Evolutionary conservation across 1,140 invertebrate species (phyloP), one percentile per base, ranked within the genome.

Genomic region (Lutraria rhynchaena): DNA sequence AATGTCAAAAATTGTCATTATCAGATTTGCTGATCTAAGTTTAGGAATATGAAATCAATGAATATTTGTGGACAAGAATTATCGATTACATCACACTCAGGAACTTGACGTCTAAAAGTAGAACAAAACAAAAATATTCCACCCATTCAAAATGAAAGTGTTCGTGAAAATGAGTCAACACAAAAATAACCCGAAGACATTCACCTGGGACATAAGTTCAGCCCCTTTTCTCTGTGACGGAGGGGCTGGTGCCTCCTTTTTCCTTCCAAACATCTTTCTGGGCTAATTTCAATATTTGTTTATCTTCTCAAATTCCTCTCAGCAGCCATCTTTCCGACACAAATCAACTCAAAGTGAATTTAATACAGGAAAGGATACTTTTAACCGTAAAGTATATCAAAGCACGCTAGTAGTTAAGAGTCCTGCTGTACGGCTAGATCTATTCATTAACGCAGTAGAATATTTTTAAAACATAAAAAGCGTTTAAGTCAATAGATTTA

Each of bases 201-300:
- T 70, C 57, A 89, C 88, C 86, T 89, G 88, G 61, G 87, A 87
- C 83, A 87, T 88, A 29, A 89, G 71, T 11, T 77, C 85, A n/a
- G 88, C 87, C 22, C 88, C 88, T 82, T 88, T 89, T 60, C 89
- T 82, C 76, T 84, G 86, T 67, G 85, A 73, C 35, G 67, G 70
- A 65, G 85, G 80, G 31, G 71, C 71, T 41, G 78, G 46, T 41
- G 83, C 77, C 60, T 84, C 63, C 55, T 87, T 77, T 29, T 83
- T 87, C 46, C 85, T 84, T 0, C 86, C 83, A 77, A 87, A 88
- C 87, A 90, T 88, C 65, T 41, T 84, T 74, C 2, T 46, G 0
- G 19, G 11, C 24, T 63, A 1, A 37, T 19, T 22, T 1, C 13
- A 29, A 27, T 63, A 55, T 55, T 55, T 55, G 51, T 55, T 65